Percentiles rank a stretch among this genome's conserved stretches.
Conservation (phyloP, 2,797 vertebrate genomes). For the Danio choprae region DNA sequence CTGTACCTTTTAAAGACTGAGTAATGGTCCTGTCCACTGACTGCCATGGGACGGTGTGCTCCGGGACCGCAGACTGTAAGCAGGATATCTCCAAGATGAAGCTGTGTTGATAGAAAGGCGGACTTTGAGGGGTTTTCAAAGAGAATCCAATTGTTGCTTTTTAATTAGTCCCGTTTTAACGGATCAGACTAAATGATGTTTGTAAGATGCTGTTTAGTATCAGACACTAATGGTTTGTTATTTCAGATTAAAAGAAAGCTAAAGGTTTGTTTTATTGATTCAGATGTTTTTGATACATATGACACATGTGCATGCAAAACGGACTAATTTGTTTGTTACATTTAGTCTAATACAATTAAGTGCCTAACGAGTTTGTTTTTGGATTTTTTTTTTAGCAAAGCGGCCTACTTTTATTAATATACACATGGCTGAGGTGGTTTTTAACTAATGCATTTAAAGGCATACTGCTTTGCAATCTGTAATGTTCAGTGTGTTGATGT, state of each 20-base stretch:
- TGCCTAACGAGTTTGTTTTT: not conserved
- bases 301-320: not conserved
- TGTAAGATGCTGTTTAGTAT: not conserved
- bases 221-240: not conserved
- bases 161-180: constrained; percentile 1
- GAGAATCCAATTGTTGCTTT: constrained; percentile 26
- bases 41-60: constrained; percentile 9
- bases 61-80: constrained; percentile 25
- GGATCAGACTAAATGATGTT: constrained; percentile 9
- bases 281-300: not conserved
- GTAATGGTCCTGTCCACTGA: not conserved
- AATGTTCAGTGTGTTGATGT: no score
- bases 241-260: not conserved
- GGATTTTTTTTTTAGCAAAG: not conserved
- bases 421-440: no score
- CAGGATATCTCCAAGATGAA: constrained; percentile 35
- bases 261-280: not conserved
- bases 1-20: not conserved
- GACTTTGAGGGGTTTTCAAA: constrained; percentile 24
- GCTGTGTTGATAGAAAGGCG: constrained; percentile 25
- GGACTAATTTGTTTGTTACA: not conserved
- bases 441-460: no score
- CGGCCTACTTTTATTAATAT: no score
- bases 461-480: no score
- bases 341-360: not conserved